Base-by-base conservation (phyloP, 2,797 vertebrate genomes). In the Pachyuromys duprasi region DNA sequence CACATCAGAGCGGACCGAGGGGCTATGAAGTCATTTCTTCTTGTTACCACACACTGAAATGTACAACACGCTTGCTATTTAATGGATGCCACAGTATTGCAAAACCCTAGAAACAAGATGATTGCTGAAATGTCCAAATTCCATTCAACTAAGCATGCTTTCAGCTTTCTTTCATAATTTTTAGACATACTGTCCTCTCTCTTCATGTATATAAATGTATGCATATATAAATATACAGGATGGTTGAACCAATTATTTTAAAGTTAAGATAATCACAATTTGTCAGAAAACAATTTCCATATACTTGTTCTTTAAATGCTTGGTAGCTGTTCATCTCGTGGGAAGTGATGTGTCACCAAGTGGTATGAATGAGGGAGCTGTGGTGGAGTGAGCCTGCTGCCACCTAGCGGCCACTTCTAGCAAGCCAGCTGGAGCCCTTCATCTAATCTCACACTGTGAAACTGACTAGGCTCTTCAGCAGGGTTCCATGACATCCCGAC, bases 21-120 rank as follows among this genome's bases (percentile, higher is more conserved):
- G 94, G 95, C 81, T 95, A 93, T 95, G 97, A 97, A 79, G 96
- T 97, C 96, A 96, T 86, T 67, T 81, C 94, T 60, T 86, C 65
- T 89, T 72, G 86, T 90, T 80, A 86, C 89, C 94, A 94, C 93
- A 94, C 72, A 69, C n/a, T 87, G 90, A 91, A 76, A 90, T 0
- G 1, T 76, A 88, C 90, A 83, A 82, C 84, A 75, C 63, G n/a
- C 92, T 93, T 95, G 95, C 69, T 93, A 93, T 86, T 96, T 93
- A 95, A 87, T 53, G 81, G 96, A 94, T 76, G 72, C 90, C 94
- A 75, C 42, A 79, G 60, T 75, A 45, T 36, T 76, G 57, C 55
- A 95, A 90, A 95, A 72, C 45, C 69, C 63, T 95, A 79, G 89
- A 92, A 82, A 93, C 5, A 87, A 83, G 84, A 92, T 65, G 86